Conservation (phyloP, 2,888 invertebrate genomes). For the Platycheirus rosarum region DNA sequence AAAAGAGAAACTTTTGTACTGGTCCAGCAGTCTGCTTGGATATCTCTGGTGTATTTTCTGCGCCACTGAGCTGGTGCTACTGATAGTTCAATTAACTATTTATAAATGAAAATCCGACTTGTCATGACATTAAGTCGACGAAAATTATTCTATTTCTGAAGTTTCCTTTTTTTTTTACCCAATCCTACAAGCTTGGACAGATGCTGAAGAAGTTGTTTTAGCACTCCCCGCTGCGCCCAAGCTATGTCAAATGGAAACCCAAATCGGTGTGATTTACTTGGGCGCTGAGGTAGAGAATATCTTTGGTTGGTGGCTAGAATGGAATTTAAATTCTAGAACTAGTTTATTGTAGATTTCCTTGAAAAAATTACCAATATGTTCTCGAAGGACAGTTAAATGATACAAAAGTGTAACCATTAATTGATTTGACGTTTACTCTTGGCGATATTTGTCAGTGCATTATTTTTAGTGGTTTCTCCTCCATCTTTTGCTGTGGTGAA, state of each 20-base stretch:
- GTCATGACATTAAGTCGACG: slow-evolving; percentile 42
- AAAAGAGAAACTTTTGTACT: slow-evolving; percentile 15
- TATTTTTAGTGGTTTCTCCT: too few relatives aligned
- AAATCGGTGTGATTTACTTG: slow-evolving; percentile 42
- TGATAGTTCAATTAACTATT: slow-evolving; percentile 17
- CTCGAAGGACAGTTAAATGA: too few relatives aligned
- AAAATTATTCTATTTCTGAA: slow-evolving; percentile 29
- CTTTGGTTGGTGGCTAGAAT: not conserved
- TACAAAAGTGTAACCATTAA: too few relatives aligned
- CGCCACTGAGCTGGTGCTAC: not conserved
- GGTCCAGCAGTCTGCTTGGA: not conserved
- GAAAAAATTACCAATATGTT: too few relatives aligned
- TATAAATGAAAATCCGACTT: slow-evolving; percentile 31
- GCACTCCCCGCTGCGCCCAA: too few relatives aligned
- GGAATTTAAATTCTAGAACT: too few relatives aligned
- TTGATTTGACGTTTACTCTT: too few relatives aligned
- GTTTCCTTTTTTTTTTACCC: slow-evolving; percentile 41
- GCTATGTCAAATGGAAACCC: slow-evolving; percentile 30
- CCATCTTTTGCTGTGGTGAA: too few relatives aligned
- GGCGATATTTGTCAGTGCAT: too few relatives aligned
- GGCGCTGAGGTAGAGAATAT: too few relatives aligned
- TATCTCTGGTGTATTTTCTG: not conserved
- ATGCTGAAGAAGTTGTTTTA: slow-evolving; percentile 13
- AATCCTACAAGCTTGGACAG: slow-evolving; percentile 31
- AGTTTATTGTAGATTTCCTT: too few relatives aligned